Base-by-base conservation (phyloP, 2,113 vertebrate genomes). In the Ibidorhyncha struthersii region DNA sequence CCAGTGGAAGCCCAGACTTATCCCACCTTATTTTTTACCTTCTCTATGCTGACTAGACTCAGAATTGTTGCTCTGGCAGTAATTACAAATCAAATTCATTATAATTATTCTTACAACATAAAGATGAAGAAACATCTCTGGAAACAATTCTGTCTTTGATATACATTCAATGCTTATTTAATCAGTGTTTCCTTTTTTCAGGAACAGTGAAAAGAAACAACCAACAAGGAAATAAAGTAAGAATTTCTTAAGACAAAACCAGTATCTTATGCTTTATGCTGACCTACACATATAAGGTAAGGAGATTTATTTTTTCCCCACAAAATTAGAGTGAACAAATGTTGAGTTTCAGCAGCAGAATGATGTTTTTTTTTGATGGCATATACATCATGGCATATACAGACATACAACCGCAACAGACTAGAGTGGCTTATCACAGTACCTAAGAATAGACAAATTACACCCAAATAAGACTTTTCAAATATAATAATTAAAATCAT, bases 51-150 rank as follows among this genome's bases (percentile, higher is more conserved):
- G 88, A 67, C 83, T 74, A 41, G 74, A 78, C 92, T 96, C 90
- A 93, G 89, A 94, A 89, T 10, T 77, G 83, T 26, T 96, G 78
- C 91, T 89, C 90, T 89, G 95, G 95, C 94, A 97, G 82, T 56
- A 94, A 94, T 49, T 88, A 81, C 76, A 87, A 86, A 95, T 82
- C 65, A 38, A 97, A 93, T 74, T 94, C 9, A n/a, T 73, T 73
- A 3, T 34, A 90, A 97, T 93, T 94, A 86, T 40, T 93, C 67
- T 82, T 85, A 87, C 86, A 88, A 83, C 61, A 81, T 17, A 74
- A 36, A 94, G 90, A 97, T 88, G 71, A 92, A 94, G 91, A 38
- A 77, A 45, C 14, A 38, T 72, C 92, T 89, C 84, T 87, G 94
- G 95, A 82, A 91, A 78, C 3, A 40, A 86, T 32, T 82, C 83